Base-by-base conservation (phyloP, 1,140 invertebrate species). In the Drosophila subobscura region DNA sequence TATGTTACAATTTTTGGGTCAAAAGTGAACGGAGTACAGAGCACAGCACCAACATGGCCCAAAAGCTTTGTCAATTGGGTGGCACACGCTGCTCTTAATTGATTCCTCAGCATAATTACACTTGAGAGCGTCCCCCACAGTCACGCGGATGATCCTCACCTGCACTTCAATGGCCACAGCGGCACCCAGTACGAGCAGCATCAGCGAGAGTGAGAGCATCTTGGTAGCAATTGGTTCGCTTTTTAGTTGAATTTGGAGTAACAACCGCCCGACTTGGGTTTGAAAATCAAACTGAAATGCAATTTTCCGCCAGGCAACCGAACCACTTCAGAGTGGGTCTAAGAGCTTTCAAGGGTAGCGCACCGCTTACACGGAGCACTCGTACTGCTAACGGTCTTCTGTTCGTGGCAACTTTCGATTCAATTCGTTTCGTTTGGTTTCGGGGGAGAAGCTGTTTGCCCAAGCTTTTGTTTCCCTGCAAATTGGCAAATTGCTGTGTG, bases 1-100 rank as follows among this genome's bases (percentile, higher is more conserved):
- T 64, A 79, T 85, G 79, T 63, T 86, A 86, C 81, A 81, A 76
- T 86, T 91, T 90, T 91, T 91, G 85, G 89, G 89, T 91, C 89
- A 91, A 91, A 91, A 91, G 89, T 91, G 89, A 91, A 89, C 81
- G 88, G 79, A 50, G 68, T 45, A 4, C 22, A 37, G 64, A 51
- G 54, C 20, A 20, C 41, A 59, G 55, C 16, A n/a, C 40, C 25
- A 63, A 37, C 33, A 37, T 37, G 12, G 4, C 1, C 20, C 55
- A 20, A 55, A 20, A 67, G 63, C 65, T 67, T 68, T 68, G 63
- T 68, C 67, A 53, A 71, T 59, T 56, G 53, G 46, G 59, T 53
- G 67, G 57, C 68, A 22, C 46, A 73, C 70, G 51, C 68, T 72
- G 33, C 20, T 61, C 57, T 49, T 54, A 73, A 65, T 55, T 73